Evolutionary conservation across 2,888 invertebrate species (phyloP), one percentile per base, ranked within the genome.

Genomic region (Spisula solida): DNA sequence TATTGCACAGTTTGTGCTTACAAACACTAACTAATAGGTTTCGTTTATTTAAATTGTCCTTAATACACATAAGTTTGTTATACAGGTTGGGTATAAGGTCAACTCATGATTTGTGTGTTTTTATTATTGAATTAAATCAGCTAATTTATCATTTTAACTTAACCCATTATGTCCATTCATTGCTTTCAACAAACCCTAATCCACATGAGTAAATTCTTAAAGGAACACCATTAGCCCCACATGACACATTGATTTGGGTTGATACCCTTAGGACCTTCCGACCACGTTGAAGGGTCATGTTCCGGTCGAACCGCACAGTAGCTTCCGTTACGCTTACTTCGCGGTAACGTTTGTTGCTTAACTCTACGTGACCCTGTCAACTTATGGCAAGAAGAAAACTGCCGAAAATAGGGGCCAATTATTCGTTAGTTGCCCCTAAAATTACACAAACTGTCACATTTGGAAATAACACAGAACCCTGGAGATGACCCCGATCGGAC

Each of bases 391-490:
- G 79, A 51, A 48, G 55, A n/a, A 29, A 82, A 56, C 82, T n/a
- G 82, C 41, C 81, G 80, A 83, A 88, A 90, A 90, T 88, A 83
- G 88, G 51, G 84, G 83, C 83, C 90, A 88, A 90, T 91, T 87
- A 88, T 87, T 80, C 88, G 60, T 25, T 31, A 31, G 79, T 85
- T 80, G 84, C 20, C 79, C 80, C 25, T 25, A 70, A 80, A 85
- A 88, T 88, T 88, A 87, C 87, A 88, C 88, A 91, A 88, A 91
- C 86, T 88, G 88, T 87, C 88, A 88, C 60, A 85, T 88, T 87
- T 85, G 66, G 85, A 88, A 55, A 82, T 75, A 85, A 51, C 31
- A 51, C 88, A 87, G 85, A 85, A 66, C 66, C 41, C 82, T 18
- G 87, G 75, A 60, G 78, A 47, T 82, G 78, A 84, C 91, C 86